Evolutionary conservation across 2,113 vertebrate species (phyloP).

Genomic region (Clinocottus analis): DNA sequence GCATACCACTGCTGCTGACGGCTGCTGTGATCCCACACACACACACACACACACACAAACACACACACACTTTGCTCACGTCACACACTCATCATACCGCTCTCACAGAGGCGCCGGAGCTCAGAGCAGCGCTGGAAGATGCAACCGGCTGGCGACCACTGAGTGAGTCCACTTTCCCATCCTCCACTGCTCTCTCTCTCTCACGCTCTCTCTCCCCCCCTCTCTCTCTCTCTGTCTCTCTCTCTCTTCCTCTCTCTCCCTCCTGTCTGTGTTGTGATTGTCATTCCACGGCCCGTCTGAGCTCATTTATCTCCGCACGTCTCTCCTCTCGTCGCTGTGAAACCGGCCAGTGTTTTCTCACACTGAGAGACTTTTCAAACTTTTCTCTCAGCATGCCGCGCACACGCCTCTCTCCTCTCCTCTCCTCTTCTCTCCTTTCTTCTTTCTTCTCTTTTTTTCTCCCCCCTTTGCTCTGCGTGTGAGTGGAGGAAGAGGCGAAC

Average conservation of each 20-base stretch:
- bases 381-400: conserved; percentile 69
- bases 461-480: conserved; percentile 39
- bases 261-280: conserved; percentile 38
- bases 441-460: conserved; percentile 55
- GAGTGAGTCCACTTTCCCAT: conserved; percentile 69
- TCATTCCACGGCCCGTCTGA: conserved; percentile 55
- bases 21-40: conserved; percentile 53
- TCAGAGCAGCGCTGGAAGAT: conserved; percentile 44
- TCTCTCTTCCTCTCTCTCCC: conserved; percentile 6
- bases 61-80: conserved; percentile 40
- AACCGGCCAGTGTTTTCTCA: conserved; percentile 56
- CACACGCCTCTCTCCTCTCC: conserved; percentile 54
- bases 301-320: conserved; percentile 64
- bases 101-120: conserved; percentile 31
- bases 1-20: conserved; percentile 62
- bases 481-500: conserved; percentile 49
- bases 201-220: conserved; percentile 12
- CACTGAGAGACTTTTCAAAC: conserved; percentile 67
- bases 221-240: conserved; percentile 6
- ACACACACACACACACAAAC: conserved; percentile 38
- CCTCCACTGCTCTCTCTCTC: conserved; percentile 19
- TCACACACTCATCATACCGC: conserved; percentile 50
- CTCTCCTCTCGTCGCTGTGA: conserved; percentile 45
- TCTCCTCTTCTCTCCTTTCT: conserved; percentile 43
- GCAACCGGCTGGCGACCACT: conserved; percentile 58